These are phyloP conservation scores for Cydia fagiglandana DNA, from an alignment of 1,140 invertebrate genomes.

Conservation along the genomic window DNA sequence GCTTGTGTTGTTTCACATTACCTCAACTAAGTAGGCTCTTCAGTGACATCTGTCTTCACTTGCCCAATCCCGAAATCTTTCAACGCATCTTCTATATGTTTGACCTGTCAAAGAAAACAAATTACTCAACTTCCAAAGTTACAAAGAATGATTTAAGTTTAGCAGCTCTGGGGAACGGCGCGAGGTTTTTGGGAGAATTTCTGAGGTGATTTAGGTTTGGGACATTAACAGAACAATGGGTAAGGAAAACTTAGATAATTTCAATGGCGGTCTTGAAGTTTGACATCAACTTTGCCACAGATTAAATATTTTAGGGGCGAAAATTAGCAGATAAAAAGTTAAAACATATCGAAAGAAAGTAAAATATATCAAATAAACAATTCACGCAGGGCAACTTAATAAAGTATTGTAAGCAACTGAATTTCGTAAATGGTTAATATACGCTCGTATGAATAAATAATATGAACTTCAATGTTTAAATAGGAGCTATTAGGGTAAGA, in stretches of 20 bases:
- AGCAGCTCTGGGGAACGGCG: neutral
- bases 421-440: neutral
- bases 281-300: neutral
- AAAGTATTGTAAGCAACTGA: neutral
- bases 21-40: slow-evolving; percentile 60
- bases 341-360: neutral
- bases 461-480: neutral
- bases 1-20: neutral
- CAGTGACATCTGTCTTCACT: slow-evolving; percentile 53
- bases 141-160: slow-evolving; percentile 30
- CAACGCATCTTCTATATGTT: slow-evolving; percentile 70
- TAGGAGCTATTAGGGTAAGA: neutral
- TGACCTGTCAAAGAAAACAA: slow-evolving; percentile 58
- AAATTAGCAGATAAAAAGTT: neutral
- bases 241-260: slow-evolving; percentile 18
- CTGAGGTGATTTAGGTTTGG: slow-evolving; percentile 25
- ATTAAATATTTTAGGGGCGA: neutral
- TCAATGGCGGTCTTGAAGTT: neutral
- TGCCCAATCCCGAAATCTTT: slow-evolving; percentile 68
- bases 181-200: slow-evolving; percentile 18
- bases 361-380: neutral
- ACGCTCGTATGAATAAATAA: neutral
- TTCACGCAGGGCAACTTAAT: neutral
- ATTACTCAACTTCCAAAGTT: slow-evolving; percentile 8
- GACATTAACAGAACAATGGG: slow-evolving; percentile 28